Conservation (phyloP, 2,888 invertebrate genomes). For the Dasypogon diadema region DNA sequence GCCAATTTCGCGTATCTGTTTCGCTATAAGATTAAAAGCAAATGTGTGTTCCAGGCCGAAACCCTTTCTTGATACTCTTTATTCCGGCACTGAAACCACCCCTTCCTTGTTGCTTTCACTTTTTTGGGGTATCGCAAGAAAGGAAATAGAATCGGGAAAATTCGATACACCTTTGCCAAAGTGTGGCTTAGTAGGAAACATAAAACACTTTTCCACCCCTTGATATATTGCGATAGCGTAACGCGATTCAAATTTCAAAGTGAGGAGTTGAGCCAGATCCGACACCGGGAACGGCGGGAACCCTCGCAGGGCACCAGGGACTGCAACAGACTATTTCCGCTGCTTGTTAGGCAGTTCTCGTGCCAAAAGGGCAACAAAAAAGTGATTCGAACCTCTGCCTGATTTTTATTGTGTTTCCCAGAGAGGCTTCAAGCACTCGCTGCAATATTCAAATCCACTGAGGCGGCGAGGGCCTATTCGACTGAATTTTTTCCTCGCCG, state of each 20-base stretch:
- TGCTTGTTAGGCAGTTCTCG: slow-evolving; percentile 2
- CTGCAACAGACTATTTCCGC: slow-evolving; percentile 38
- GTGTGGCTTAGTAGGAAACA: slow-evolving; percentile 20
- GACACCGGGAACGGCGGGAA: neutral
- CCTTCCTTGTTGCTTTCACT: neutral
- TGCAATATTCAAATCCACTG: neutral
- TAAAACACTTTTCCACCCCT: slow-evolving; percentile 33
- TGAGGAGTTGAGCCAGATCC: neutral
- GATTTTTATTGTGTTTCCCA: slow-evolving; percentile 27
- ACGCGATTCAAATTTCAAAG: slow-evolving; percentile 44
- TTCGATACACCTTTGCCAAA: slow-evolving; percentile 49
- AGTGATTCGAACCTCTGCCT: neutral
- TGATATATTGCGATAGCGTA: slow-evolving; percentile 27
- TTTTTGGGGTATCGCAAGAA: slow-evolving; percentile 14
- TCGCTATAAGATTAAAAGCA: slow-evolving; percentile 53
- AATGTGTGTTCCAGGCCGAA: slow-evolving; percentile 52
- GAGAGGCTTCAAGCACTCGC: slow-evolving; percentile 2
- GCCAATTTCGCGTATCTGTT: slow-evolving; percentile 48
- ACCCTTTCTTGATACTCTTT: slow-evolving; percentile 43
- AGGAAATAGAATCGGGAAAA: slow-evolving; percentile 49
- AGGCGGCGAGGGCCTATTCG: slow-evolving; percentile 15
- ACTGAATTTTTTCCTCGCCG: neutral
- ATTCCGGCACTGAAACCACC: slow-evolving; percentile 1
- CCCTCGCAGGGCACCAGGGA: neutral
- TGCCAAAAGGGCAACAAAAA: slow-evolving; percentile 29